Percentiles rank a stretch among this genome's conserved stretches.
Conservation (phyloP, 2,888 invertebrate species). For the Augochlorella aurata region DNA sequence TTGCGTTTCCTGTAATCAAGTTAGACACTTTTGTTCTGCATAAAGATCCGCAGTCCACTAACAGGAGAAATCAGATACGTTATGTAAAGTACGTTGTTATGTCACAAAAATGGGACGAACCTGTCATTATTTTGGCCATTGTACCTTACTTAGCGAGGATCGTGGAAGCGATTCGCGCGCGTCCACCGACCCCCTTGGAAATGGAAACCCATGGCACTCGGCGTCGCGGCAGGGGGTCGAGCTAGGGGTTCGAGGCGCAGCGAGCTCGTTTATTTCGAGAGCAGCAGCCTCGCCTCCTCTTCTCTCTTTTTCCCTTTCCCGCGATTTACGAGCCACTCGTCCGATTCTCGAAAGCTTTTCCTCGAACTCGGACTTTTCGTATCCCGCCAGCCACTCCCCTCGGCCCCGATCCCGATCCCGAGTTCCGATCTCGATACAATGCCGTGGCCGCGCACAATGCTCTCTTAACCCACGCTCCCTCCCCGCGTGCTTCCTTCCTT, state of each 20-base stretch:
- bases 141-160: neutral
- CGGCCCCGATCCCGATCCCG: neutral
- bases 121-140: neutral
- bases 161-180: neutral
- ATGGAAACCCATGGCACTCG: neutral
- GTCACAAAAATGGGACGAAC: no score
- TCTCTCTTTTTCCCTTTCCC: neutral
- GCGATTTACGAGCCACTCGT: slow-evolving; percentile 41
- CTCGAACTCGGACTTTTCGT: slow-evolving; percentile 26
- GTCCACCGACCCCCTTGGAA: neutral
- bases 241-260: neutral
- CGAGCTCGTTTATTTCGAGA: slow-evolving; percentile 32
- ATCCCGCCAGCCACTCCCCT: neutral
- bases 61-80: neutral
- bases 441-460: slow-evolving; percentile 28
- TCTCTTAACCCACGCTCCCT: neutral
- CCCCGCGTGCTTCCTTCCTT: neutral
- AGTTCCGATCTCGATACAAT: slow-evolving; percentile 28
- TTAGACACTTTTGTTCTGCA: no score
- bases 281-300: neutral
- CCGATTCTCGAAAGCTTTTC: slow-evolving; percentile 28
- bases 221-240: neutral
- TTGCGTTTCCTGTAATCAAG: no score
- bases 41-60: no score
- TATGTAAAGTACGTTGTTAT: no score